These are phyloP conservation scores for Pissodes strobi DNA, from an alignment of 1,140 invertebrate genomes.

Conservation along the genomic window DNA sequence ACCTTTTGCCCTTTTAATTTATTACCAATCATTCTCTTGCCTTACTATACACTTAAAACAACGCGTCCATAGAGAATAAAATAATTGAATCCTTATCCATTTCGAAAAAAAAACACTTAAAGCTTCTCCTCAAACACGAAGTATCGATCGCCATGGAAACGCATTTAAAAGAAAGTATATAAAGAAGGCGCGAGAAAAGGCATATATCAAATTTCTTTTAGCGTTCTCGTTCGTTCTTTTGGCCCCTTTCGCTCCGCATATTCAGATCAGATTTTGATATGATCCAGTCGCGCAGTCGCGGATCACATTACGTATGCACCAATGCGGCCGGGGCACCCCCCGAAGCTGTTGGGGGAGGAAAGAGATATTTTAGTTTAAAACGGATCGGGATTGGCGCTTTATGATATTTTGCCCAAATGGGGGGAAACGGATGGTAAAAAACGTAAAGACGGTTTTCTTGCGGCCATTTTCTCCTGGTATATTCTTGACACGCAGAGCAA, in stretches of 20 bases:
- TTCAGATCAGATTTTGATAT: constrained; percentile 48
- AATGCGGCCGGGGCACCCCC: constrained; percentile 41
- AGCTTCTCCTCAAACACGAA: too few relatives aligned
- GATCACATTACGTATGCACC: constrained; percentile 49
- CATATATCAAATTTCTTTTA: constrained; percentile 29
- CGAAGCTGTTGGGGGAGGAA: constrained; percentile 37
- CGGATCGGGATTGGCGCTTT: constrained; percentile 41
- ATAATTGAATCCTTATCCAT: too few relatives aligned
- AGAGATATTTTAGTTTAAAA: constrained; percentile 47
- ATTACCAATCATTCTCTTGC: too few relatives aligned
- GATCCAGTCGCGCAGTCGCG: constrained; percentile 41
- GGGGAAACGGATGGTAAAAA: constrained; percentile 6
- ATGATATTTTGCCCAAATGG: constrained; percentile 33
- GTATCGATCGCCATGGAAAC: constrained; percentile 17
- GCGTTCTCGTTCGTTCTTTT: constrained; percentile 2
- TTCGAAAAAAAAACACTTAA: too few relatives aligned
- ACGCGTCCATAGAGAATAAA: too few relatives aligned
- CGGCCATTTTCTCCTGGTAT: too few relatives aligned
- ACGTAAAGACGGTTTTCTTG: too few relatives aligned
- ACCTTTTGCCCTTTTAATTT: too few relatives aligned
- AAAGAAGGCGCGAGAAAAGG: constrained; percentile 27
- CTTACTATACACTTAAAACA: too few relatives aligned
- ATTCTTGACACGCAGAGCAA: too few relatives aligned
- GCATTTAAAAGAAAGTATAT: constrained; percentile 26
- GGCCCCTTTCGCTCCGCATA: constrained; percentile 40